Evolutionary conservation across 2,113 vertebrate genomes (phyloP).

Genomic region (Coregonus clupeaformis): DNA sequence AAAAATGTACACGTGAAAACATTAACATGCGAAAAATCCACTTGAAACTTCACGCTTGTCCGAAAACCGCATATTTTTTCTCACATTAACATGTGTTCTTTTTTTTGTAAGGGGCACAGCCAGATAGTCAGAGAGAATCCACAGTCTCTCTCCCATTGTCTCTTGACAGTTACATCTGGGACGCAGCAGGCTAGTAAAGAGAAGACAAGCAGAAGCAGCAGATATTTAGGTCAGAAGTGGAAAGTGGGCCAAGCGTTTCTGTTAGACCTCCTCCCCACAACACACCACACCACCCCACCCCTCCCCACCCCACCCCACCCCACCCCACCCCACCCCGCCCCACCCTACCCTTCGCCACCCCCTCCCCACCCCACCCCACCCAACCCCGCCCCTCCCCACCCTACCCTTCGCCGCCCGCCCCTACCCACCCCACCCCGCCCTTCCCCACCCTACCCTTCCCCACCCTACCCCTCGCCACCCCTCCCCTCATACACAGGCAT

Average conservation of each 20-base stretch:
- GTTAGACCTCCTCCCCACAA: neutral
- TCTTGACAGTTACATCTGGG: neutral
- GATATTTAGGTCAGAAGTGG: constrained; percentile 34
- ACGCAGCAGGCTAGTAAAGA: neutral
- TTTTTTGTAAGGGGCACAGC: no score
- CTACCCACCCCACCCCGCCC: neutral
- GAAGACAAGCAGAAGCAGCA: neutral
- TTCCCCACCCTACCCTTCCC: no score
- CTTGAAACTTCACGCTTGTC: no score
- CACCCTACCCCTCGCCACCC: neutral
- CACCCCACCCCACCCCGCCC: neutral
- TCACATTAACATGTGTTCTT: no score
- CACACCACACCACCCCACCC: neutral
- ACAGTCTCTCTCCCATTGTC: neutral
- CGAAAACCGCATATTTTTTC: no score
- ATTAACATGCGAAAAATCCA: no score
- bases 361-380: neutral
- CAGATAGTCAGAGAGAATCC: no score
- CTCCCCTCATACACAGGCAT: no score
- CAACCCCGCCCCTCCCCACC: neutral
- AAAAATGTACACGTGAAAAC: no score
- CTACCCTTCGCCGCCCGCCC: no score
- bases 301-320: neutral
- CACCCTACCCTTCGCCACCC: neutral
- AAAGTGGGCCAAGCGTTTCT: constrained; percentile 19